Base-by-base conservation (phyloP, 2,888 invertebrate species). In the Synanthedon formicaeformis region DNA sequence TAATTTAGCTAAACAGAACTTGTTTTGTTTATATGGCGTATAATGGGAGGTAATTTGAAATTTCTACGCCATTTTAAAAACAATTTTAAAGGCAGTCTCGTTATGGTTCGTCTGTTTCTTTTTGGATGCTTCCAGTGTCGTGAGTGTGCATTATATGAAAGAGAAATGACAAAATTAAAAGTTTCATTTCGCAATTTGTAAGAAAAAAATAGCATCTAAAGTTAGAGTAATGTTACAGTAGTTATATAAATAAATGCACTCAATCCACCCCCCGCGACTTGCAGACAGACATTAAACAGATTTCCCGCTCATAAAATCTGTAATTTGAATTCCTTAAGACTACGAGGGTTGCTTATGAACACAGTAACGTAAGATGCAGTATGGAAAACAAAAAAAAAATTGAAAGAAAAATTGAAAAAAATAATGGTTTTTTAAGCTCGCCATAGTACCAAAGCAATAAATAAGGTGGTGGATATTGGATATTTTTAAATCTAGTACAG, bases 301-400 rank as follows among this genome's bases (percentile, higher is more conserved):
- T 85, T 84, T 85, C 66, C 65, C 69, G 70, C 73, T 71, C 81
- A 76, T 85, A 84, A 85, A 85, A 85, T 73, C 71, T 71, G 78
- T 81, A 85, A 86, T 86, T 86, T 84, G 83, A 84, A 86, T 86
- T 85, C 85, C 83, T 78, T 72, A 74, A 75, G 80, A 75, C 49
- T 16, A 16, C 49, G 49, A 49, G 49, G 49, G 49, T 18, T 16
- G 49, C 16, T 49, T 45, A 45, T 45, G 14, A 45, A 5, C 45
- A n/a, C 45, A 45, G 45, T 34, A 34, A 34, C 8, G 10, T 10
- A 1, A 10, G 34, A 34, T 34, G 10, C 34, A 34, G 34, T 34
- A 34, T 34, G 34, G 34, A 34, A 34, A 8, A 34, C 3, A 18
- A 18, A 18, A 16, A n/a, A n/a, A n/a, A n/a, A n/a, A n/a, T n/a